Percentiles rank a stretch among this genome's conserved stretches.
Evolutionary conservation across 2,113 vertebrate species (phyloP).

Genomic region (Ursus arctos): DNA sequence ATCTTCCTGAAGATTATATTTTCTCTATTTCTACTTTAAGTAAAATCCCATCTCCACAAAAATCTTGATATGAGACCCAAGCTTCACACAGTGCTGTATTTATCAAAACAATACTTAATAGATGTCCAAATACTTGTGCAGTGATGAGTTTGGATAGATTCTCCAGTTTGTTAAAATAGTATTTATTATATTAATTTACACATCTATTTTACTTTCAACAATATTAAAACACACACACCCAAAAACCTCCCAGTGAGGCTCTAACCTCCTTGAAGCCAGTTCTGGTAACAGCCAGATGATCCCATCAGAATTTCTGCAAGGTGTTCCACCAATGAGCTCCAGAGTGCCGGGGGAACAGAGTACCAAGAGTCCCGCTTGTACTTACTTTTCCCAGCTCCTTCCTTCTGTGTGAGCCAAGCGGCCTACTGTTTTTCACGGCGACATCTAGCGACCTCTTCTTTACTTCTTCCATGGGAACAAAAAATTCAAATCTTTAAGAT

Average conservation of each 20-base stretch:
- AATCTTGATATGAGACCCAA: neutral
- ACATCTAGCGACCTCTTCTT: slow-evolving; percentile 93
- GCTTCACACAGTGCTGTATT: neutral
- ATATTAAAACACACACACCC: neutral
- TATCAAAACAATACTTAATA: neutral
- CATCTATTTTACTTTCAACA: slow-evolving; percentile 11
- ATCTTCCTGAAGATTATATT: neutral
- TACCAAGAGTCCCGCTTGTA: neutral
- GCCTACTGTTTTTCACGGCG: slow-evolving; percentile 95
- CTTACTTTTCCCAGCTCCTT: slow-evolving; percentile 96
- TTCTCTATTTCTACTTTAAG: neutral
- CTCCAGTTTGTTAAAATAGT: slow-evolving; percentile 16
- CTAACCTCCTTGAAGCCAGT: neutral
- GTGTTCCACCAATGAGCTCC: neutral
- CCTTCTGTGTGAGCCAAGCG: slow-evolving; percentile 92
- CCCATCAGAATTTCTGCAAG: neutral
- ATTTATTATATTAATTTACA: neutral
- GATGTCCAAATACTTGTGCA: neutral
- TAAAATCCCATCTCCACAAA: slow-evolving; percentile 37
- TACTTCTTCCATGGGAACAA: slow-evolving; percentile 91
- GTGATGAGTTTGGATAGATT: neutral
- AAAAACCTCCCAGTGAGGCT: neutral
- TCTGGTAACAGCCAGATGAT: neutral
- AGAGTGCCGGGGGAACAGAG: neutral
- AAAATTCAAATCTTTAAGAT: slow-evolving; percentile 94